Base-by-base conservation (phyloP, 2,888 invertebrate species). In the Dioctria rufipes region DNA sequence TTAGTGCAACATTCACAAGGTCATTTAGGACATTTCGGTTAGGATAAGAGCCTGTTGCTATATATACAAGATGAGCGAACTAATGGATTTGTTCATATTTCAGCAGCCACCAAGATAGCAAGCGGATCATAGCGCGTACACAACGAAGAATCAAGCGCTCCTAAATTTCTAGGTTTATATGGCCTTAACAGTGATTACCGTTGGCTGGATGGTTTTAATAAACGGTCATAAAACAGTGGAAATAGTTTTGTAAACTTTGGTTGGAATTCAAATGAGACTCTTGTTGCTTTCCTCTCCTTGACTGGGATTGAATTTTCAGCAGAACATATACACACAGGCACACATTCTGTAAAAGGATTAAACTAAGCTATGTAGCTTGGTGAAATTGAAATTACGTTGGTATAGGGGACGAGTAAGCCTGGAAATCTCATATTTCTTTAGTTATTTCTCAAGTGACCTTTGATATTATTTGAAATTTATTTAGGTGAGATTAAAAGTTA, bases 71-170 rank as follows among this genome's bases (percentile, higher is more conserved):
- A 63, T 81, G 73, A 73, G 80, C 65, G 65, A 49, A 66, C 80
- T 58, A 69, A 75, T 80, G 67, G 80, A 80, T 81, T 81, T 81
- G 80, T 75, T 80, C 81, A 81, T 81, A 81, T 81, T 81, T 81
- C 81, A 81, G 80, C 67, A 58, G 54, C 67, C 66, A 51, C 66
- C 37, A 9, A 39, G 78, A 54, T 51, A 46, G 51, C 39, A 37
- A 46, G 39, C 39, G 71, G 54, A 39, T 51, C 5, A 9, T 5
- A 43, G 67, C 9, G 6, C 40, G 40, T 39, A 5, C 42, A 25
- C 25, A 25, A 25, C 37, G 71, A 77, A 60, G 60, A 61, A 40
- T 78, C 39, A 73, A 81, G 79, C 58, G 63, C 80, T 81, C 54
- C 80, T 81, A 81, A 81, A 81, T 73, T 80, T 77, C 58, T 69